Evolutionary conservation across 1,140 invertebrate species (phyloP).

Genomic region (Brachionus asplanchnoidis): DNA sequence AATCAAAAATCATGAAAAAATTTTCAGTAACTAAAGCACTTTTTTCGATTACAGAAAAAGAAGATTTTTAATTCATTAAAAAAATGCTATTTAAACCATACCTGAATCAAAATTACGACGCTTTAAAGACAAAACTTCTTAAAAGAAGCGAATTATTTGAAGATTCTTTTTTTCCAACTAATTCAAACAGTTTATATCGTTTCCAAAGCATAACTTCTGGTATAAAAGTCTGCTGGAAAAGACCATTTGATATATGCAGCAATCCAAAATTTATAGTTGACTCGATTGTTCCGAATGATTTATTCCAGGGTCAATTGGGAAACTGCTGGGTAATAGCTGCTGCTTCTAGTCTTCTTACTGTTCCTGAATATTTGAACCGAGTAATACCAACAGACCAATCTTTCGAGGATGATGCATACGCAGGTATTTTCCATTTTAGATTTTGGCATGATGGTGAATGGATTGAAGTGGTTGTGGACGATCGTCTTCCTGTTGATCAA

Average conservation of each 20-base stretch:
- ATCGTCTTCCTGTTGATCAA: constrained; percentile 53
- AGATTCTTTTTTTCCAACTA: constrained; percentile 39
- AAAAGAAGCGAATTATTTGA: neutral
- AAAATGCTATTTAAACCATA: constrained; percentile 3
- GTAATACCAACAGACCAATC: constrained; percentile 38
- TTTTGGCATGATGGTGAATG: constrained; percentile 60
- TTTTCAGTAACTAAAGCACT: too few relatives aligned
- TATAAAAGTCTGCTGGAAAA: neutral
- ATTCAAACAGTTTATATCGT: constrained; percentile 58
- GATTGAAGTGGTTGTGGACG: constrained; percentile 58
- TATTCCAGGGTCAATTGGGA: neutral
- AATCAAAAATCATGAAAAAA: too few relatives aligned
- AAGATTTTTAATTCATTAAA: neutral
- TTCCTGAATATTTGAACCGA: neutral
- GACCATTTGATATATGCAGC: neutral
- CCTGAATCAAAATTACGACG: constrained; percentile 10
- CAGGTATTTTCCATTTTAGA: constrained; percentile 56
- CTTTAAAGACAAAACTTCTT: neutral
- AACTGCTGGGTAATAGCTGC: constrained; percentile 31
- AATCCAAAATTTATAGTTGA: constrained; percentile 35
- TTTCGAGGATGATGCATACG: neutral
- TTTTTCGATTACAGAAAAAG: too few relatives aligned
- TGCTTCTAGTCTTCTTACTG: neutral
- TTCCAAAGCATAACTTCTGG: constrained; percentile 49
- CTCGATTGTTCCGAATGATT: neutral